Conservation (phyloP, 2,797 vertebrate genomes). For the Syngnathus acus region DNA sequence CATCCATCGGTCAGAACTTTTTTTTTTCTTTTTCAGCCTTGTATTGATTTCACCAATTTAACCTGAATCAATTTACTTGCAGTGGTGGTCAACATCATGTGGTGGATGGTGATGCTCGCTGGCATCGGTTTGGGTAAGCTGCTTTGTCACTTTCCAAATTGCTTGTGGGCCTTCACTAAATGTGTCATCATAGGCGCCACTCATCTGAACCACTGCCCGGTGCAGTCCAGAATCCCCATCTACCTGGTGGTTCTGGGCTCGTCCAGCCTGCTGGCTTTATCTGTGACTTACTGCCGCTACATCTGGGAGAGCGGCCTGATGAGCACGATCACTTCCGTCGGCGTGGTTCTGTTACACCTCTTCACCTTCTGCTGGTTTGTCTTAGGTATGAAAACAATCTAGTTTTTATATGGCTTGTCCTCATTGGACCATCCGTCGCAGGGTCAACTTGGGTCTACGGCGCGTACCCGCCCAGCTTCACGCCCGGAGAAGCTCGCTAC, state of each 20-base stretch:
- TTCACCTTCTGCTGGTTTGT: slow-evolving; percentile 52
- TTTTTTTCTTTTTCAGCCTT: slow-evolving; percentile 9
- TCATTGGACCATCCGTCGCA: slow-evolving; percentile 14
- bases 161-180: not conserved
- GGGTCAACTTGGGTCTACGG: slow-evolving; percentile 50
- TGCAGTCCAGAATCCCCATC: slow-evolving; percentile 49
- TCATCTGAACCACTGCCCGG: slow-evolving; percentile 36
- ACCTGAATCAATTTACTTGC: not conserved
- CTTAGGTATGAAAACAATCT: slow-evolving; percentile 40
- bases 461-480: slow-evolving; percentile 45
- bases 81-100: slow-evolving; percentile 50
- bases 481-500: not conserved
- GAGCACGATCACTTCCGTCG: not conserved
- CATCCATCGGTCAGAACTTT: slow-evolving; percentile 32
- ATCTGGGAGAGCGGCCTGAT: not conserved
- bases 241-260: slow-evolving; percentile 53
- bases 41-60: not conserved
- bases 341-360: slow-evolving; percentile 23
- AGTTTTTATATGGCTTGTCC: not conserved
- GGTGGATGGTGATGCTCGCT: slow-evolving; percentile 59
- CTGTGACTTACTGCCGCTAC: slow-evolving; percentile 29
- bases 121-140: slow-evolving; percentile 51
- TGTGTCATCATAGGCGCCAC: slow-evolving; percentile 27
- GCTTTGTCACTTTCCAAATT: not conserved
- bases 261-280: slow-evolving; percentile 30